Base-by-base conservation (phyloP, 2,797 vertebrate species). In the Euthynnus affinis region DNA sequence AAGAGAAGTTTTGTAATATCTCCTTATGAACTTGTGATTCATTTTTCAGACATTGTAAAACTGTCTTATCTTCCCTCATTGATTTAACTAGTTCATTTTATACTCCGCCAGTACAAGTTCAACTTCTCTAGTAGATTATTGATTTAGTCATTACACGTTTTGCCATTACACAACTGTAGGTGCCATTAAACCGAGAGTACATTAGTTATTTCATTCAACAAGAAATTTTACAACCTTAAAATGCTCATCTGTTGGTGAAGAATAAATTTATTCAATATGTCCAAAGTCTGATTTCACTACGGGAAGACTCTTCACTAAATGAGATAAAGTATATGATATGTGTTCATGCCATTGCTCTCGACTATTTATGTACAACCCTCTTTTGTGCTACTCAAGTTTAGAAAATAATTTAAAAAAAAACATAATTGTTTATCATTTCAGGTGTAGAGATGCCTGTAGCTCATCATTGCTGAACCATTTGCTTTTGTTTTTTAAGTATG, bases 101-200 rank as follows among this genome's bases (percentile, higher is more conserved):
- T 68, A 74, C 59, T 80, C 69, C 37, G 56, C 53, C 82, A 66
- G 74, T 84, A 78, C 42, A 75, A 71, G 70, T 76, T 69, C 42
- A 78, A 61, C 52, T 52, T 74, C 32, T 64, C 46, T 44, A 0
- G 1, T 25, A 37, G 37, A 80, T 68, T 65, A 85, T 76, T 71
- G 86, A 91, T 87, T 83, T 64, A 72, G 64, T 57, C 70, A 73
- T 89, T 82, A 78, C 40, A 32, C 25, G 74, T 84, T 88, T 78
- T 76, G 78, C 76, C 55, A 72, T 67, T 72, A 65, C 15, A 58
- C 3, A 6, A 70, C 48, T 37, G 46, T n/a, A 12, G 25, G 34
- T 32, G 57, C 70, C 46, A 49, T 49, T 49, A 49, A 18, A 49
- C 18, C 1, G 7, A 18, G 2, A 20, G 18, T 49, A 40, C 37